These are phyloP conservation scores for Microcaecilia unicolor DNA, from an alignment of 2,797 vertebrate genomes.

Conservation along the genomic window DNA sequence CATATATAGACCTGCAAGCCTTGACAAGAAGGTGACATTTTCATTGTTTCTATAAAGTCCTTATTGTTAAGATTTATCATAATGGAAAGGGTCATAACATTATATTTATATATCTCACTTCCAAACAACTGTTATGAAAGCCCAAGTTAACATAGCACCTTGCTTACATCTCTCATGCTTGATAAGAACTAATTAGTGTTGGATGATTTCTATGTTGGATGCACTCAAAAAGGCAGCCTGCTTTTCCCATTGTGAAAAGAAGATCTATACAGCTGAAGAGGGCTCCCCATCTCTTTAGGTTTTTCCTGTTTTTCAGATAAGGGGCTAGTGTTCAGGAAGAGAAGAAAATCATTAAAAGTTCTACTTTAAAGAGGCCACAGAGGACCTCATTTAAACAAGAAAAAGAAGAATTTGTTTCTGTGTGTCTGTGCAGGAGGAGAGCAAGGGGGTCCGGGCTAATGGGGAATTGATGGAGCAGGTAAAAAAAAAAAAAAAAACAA, in stretches of 20 bases:
- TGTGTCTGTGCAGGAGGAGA: neutral
- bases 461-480: neutral
- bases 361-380: neutral
- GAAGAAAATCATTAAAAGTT: neutral
- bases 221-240: too few species aligned
- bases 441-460: neutral
- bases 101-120: neutral
- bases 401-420: neutral
- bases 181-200: too few species aligned
- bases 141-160: too few species aligned
- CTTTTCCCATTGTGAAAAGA: too few species aligned
- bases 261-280: too few species aligned
- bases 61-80: conserved; percentile 42
- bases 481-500: neutral
- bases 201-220: too few species aligned
- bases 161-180: too few species aligned
- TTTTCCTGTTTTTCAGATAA: neutral
- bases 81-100: neutral
- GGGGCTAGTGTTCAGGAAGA: neutral
- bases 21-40: conserved; percentile 12
- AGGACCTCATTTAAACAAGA: conserved; percentile 8
- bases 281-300: too few species aligned
- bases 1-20: conserved; percentile 23
- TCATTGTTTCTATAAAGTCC: conserved; percentile 30
- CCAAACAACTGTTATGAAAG: too few species aligned